Base-by-base conservation (phyloP, 1,140 invertebrate species). In the Drosophila kikkawai region DNA sequence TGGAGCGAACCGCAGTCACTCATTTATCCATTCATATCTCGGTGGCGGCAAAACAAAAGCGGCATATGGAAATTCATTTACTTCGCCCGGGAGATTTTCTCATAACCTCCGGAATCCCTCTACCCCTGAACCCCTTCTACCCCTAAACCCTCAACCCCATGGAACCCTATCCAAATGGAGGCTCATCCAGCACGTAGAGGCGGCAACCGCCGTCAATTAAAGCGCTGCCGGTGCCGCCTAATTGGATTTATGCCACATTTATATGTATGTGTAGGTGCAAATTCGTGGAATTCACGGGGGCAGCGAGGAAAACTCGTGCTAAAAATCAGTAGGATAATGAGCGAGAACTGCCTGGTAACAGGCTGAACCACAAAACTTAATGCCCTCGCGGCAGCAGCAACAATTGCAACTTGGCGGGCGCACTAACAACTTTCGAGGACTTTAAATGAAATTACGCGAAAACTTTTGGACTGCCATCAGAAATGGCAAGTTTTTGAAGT, bases 211-310 rank as follows among this genome's bases (percentile, higher is more conserved):
- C 81, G 80, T 90, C 84, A 88, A 88, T 88, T 88, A 88, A 88
- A 88, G 80, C 81, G 85, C 70, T 80, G 80, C 84, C 80, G 66
- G 74, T 81, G 85, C 69, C 74, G 74, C 78, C 84, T 88, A 88
- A 88, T 88, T 88, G 84, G 84, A 88, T 90, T 87, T 88, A 88
- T 88, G 85, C 85, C 84, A 84, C 84, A 88, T 88, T 88, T 87
- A 48, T 87, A 87, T 87, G 73, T 87, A 77, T 87, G 77, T 80
- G 79, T 79, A 88, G 84, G 84, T 88, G 84, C 55, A 84, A 88
- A 84, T 88, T 88, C 69, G 59, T 65, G 71, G 80, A 80, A 75
- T 70, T 68, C 68, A 75, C 57, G 61, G 57, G 51, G 51, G 22
- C 17, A 26, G 36, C 55, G 47, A 6, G 55, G 48, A 41, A 37